Evolutionary conservation across 2,888 invertebrate species (phyloP).

Genomic region (Piscicola geometra): DNA sequence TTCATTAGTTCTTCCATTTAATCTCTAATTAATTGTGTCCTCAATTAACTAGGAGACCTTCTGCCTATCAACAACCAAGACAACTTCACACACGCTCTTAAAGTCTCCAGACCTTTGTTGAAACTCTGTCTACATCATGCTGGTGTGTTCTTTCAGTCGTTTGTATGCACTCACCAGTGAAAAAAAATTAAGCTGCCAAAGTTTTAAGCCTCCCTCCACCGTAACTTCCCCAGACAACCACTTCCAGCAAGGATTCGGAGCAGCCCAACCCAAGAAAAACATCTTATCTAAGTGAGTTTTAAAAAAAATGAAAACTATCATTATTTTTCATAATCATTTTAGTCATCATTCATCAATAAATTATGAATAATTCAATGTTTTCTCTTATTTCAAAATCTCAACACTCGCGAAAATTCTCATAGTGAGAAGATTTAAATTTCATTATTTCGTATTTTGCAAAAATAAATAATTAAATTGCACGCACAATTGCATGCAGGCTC

Average conservation of each 20-base stretch:
- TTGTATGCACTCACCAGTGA: neutral
- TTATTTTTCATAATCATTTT: too few species aligned
- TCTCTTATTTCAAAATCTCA: too few species aligned
- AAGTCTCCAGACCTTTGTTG: conserved; percentile 71
- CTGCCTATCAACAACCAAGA: conserved; percentile 99
- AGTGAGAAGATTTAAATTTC: too few species aligned
- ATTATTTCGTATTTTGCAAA: too few species aligned
- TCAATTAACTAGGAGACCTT: conserved; percentile 75
- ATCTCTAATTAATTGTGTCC: neutral
- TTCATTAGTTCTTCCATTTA: neutral
- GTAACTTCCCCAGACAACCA: neutral
- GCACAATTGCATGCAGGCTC: conserved; percentile 47
- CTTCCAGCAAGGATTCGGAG: neutral
- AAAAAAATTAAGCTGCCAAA: too few species aligned
- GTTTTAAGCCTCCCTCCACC: too few species aligned
- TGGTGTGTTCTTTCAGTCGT: conserved; percentile 48
- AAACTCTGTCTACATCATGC: conserved; percentile 52
- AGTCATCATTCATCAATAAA: too few species aligned
- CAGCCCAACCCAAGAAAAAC: neutral
- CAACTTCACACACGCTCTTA: conserved; percentile 79
- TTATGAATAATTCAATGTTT: too few species aligned
- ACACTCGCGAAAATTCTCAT: too few species aligned
- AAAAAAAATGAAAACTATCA: too few species aligned
- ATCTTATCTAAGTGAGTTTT: neutral
- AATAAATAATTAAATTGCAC: too few species aligned